Conservation (phyloP, 2,113 vertebrate genomes). For the Sturnus vulgaris region DNA sequence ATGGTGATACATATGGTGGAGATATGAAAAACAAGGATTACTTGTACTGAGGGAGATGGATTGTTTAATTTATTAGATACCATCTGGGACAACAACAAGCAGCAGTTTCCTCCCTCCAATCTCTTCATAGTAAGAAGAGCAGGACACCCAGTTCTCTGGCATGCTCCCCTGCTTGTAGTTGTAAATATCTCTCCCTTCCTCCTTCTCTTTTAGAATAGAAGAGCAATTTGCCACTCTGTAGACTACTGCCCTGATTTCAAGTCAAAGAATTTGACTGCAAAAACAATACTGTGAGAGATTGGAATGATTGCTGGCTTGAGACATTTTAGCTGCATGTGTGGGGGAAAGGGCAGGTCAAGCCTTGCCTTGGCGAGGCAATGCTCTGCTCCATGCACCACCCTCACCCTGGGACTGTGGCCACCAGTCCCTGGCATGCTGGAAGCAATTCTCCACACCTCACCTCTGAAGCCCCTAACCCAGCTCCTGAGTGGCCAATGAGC, state of each 20-base stretch:
- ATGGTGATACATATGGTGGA: not conserved
- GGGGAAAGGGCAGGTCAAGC: not conserved
- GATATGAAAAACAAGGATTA: not conserved
- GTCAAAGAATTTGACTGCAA: not conserved
- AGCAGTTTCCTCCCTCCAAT: not conserved
- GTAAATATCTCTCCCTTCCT: not conserved
- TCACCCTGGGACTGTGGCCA: no score
- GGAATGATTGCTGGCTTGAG: not conserved
- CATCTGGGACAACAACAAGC: not conserved
- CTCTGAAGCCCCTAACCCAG: not conserved
- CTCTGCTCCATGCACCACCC: not conserved
- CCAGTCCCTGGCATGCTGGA: not conserved
- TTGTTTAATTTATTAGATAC: not conserved
- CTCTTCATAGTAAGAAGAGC: not conserved
- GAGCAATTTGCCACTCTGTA: fast-evolving
- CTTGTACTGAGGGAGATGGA: not conserved
- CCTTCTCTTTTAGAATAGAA: not conserved
- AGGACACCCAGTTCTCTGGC: not conserved
- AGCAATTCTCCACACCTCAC: not conserved
- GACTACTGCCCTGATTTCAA: not conserved
- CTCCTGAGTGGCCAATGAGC: not conserved
- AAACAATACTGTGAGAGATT: not conserved
- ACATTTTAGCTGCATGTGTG: not conserved
- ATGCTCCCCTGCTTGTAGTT: not conserved
- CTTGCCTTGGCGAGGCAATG: fast-evolving